A percentile compares a stretch with the other conserved stretches of the same genome.
These are phyloP conservation scores for Samia ricini DNA, from an alignment of 1,140 invertebrate genomes.

Conservation along the genomic window DNA sequence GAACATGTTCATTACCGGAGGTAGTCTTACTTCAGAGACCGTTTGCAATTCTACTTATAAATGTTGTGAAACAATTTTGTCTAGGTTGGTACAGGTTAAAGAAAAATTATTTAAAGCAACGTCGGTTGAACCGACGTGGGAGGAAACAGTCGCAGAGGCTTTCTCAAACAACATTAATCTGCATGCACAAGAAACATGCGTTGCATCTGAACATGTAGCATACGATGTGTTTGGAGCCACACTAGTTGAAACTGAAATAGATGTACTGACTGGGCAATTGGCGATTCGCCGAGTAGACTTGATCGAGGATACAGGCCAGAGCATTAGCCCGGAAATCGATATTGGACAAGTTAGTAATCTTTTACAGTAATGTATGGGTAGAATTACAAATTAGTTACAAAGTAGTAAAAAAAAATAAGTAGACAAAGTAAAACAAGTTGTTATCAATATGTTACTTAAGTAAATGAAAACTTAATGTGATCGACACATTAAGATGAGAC, in stretches of 20 bases:
- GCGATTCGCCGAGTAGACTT: slow-evolving; percentile 84
- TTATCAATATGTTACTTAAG: too few species aligned
- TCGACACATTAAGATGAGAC: too few species aligned
- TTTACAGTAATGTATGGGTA: too few species aligned
- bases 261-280: slow-evolving; percentile 85
- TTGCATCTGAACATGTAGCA: slow-evolving; percentile 48
- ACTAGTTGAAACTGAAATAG: slow-evolving; percentile 84
- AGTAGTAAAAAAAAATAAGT: too few species aligned
- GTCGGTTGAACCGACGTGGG: slow-evolving; percentile 79
- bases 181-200: slow-evolving; percentile 50
- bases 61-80: slow-evolving; percentile 80
- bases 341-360: slow-evolving; percentile 82
- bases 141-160: slow-evolving; percentile 78
- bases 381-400: too few species aligned
- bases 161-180: slow-evolving; percentile 78
- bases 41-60: slow-evolving; percentile 76
- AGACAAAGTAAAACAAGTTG: too few species aligned
- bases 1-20: slow-evolving; percentile 80
- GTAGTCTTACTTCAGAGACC: slow-evolving; percentile 32
- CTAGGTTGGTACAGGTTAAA: slow-evolving; percentile 40
- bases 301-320: slow-evolving; percentile 85
- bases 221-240: slow-evolving; percentile 80
- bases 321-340: slow-evolving; percentile 87
- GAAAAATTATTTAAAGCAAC: slow-evolving; percentile 79
- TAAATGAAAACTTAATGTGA: too few species aligned